Base-by-base conservation (phyloP, 2,113 vertebrate species). In the Hydropotes inermis region DNA sequence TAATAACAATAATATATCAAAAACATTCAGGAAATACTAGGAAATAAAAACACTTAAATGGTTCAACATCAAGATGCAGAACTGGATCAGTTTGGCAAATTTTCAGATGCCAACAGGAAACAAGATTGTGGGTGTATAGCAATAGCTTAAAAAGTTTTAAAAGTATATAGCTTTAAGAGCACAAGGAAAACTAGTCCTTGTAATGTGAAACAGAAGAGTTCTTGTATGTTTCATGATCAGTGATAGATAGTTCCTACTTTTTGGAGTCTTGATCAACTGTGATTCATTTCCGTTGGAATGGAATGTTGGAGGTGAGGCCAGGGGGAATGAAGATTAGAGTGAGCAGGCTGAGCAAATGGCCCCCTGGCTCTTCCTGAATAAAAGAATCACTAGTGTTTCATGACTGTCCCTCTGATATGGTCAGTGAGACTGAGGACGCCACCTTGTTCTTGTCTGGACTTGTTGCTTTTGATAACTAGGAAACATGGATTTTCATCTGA, bases 111-210 rank as follows among this genome's bases (percentile, higher is more conserved):
- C 78, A 79, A 39, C 27, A 55, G 87, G 91, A 93, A 89, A 78
- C 17, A 85, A 61, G 52, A 93, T n/a, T 96, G 70, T 91, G 85
- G 95, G 89, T 33, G 27, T 76, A 76, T 76, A 76, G 36, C 58
- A 58, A 78, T 82, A 45, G 96, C 43, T 78, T 45, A 28, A 28
- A 45, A 60, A 78, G 25, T 43, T 78, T 78, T 28, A 45, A 45
- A 45, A 28, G 43, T 45, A 78, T 45, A 9, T 78, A 97, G 97
- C 97, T 98, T 78, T 50, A 93, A 92, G 55, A 93, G 82, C 12
- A 10, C 64, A 88, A 94, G 96, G 88, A 97, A 97, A 93, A 97
- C 98, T 96, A 98, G 89, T 43, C 16, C 61, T 87, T 96, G 61
- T 55, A 93, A 91, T 50, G 91, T 97, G 97, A 96, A 67, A 88